phyloP scores from a whole-genome alignment of 2,797 vertebrate genomes.

The Parambassis ranga region DNA sequence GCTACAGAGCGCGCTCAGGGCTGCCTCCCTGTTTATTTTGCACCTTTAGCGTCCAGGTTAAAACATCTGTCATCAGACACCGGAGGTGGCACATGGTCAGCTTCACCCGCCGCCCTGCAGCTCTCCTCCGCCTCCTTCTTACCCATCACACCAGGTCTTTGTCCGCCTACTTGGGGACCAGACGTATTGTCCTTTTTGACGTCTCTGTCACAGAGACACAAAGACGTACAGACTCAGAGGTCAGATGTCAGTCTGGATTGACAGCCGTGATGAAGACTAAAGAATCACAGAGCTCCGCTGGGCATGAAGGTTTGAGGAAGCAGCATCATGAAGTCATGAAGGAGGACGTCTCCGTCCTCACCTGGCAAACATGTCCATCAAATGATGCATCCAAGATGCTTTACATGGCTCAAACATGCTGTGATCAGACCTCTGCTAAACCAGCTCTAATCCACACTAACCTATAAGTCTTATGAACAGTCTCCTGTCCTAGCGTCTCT shows the following conservation, averaged over 20 bases:
- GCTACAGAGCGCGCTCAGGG: too few relatives aligned
- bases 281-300: too few relatives aligned
- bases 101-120: constrained; percentile 34
- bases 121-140: constrained; percentile 37
- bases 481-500: too few relatives aligned
- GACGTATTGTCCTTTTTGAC: constrained; percentile 59
- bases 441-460: too few relatives aligned
- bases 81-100: constrained; percentile 9
- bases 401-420: too few relatives aligned
- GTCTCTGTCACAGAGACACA: constrained; percentile 53
- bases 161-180: constrained; percentile 43
- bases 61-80: too few relatives aligned
- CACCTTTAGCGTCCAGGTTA: too few relatives aligned
- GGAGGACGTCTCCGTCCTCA: too few relatives aligned
- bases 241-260: constrained; percentile 69
- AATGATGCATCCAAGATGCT: too few relatives aligned
- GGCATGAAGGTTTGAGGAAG: background rate
- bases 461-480: too few relatives aligned
- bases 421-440: too few relatives aligned
- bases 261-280: constrained; percentile 62
- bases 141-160: constrained; percentile 56
- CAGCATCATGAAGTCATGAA: background rate
- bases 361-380: too few relatives aligned
- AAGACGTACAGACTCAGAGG: constrained; percentile 38
- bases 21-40: background rate